These are phyloP conservation scores for Enteromius mattozi DNA, from an alignment of 2,797 vertebrate species.

Conservation along the genomic window DNA sequence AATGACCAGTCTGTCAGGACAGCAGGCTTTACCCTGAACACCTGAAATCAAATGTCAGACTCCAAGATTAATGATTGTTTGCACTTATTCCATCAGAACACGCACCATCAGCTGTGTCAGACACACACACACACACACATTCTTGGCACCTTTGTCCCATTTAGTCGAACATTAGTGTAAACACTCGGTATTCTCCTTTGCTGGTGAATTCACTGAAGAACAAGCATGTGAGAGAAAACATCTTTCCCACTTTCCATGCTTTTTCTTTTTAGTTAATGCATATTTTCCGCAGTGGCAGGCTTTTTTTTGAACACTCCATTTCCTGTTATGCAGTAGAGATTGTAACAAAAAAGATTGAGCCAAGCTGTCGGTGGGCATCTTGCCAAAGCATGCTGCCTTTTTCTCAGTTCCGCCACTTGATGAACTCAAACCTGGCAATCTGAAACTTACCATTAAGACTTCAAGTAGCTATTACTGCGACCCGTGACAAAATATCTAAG, in stretches of 20 bases:
- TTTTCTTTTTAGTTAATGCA: conserved; percentile 66
- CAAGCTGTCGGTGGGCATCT: conserved; percentile 68
- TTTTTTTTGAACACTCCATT: conserved; percentile 72
- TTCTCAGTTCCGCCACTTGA: conserved; percentile 52
- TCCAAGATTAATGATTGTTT: conserved; percentile 55
- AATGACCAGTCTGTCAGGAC: conserved; percentile 34
- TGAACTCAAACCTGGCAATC: conserved; percentile 22
- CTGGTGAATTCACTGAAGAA: conserved; percentile 13
- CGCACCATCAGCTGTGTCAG: conserved; percentile 28
- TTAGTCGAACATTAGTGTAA: conserved; percentile 20
- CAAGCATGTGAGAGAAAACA: neutral
- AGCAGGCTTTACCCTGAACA: conserved; percentile 30
- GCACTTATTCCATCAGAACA: conserved; percentile 40
- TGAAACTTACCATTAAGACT: neutral
- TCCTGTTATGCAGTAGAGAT: conserved; percentile 84
- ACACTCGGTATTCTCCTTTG: conserved; percentile 13
- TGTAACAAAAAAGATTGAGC: conserved; percentile 78
- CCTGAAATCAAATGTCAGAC: conserved; percentile 41
- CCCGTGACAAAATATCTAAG: neutral
- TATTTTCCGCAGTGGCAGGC: conserved; percentile 80
- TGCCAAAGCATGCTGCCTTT: conserved; percentile 73
- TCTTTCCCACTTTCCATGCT: neutral
- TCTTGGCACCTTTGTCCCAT: conserved; percentile 25
- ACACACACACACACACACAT: conserved; percentile 1
- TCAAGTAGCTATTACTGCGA: neutral